Evolutionary conservation across 2,113 vertebrate species (phyloP).

Genomic region (Nesogale talazaci): DNA sequence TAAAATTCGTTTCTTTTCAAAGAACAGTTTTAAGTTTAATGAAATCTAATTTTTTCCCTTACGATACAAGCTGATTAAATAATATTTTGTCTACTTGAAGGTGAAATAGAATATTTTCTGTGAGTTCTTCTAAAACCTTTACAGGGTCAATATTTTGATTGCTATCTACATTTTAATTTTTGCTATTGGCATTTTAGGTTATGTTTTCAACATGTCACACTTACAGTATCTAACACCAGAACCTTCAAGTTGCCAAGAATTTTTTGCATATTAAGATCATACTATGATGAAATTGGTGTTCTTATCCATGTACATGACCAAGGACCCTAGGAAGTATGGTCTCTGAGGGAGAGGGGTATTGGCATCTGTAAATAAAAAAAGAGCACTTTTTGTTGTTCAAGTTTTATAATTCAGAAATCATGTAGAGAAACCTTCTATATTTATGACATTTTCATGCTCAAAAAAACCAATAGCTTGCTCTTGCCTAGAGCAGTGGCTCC

Average conservation of each 20-base stretch:
- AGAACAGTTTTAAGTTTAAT: slow-evolving; percentile 42
- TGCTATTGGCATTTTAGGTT: background rate
- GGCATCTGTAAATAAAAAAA: slow-evolving; percentile 8
- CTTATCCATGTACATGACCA: background rate
- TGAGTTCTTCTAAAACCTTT: slow-evolving; percentile 44
- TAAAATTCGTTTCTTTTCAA: background rate
- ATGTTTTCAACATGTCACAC: background rate
- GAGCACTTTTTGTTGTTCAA: slow-evolving; percentile 31
- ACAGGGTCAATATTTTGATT: background rate
- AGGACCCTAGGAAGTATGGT: background rate
- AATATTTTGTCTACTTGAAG: background rate
- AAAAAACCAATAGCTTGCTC: background rate
- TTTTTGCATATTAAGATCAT: slow-evolving; percentile 16
- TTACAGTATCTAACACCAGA: background rate
- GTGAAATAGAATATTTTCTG: slow-evolving; percentile 17
- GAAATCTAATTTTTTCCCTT: background rate
- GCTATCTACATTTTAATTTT: slow-evolving; percentile 25
- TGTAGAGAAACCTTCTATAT: background rate
- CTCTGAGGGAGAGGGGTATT: slow-evolving; percentile 37
- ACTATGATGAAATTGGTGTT: background rate
- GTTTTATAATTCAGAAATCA: slow-evolving; percentile 19
- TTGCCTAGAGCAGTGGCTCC: background rate
- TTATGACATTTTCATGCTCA: background rate
- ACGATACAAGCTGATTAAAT: background rate
- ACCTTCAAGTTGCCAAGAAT: background rate